Conservation (phyloP, 2,113 vertebrate genomes). For the Fregata magnificens region DNA sequence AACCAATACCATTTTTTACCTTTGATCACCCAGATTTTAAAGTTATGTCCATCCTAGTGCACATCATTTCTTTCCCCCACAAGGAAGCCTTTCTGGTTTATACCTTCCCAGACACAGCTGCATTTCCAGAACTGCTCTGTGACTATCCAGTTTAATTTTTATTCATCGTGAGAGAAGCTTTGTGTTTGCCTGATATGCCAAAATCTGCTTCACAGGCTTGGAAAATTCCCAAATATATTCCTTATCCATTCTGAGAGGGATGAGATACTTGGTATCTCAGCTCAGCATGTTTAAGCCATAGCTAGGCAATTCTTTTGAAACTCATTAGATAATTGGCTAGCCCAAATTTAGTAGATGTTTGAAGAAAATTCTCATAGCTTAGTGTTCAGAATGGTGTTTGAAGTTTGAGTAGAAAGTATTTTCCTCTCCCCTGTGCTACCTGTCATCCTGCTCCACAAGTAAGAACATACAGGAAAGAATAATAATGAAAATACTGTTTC, state of each 20-base stretch:
- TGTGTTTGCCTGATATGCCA: background rate
- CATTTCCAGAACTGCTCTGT: background rate
- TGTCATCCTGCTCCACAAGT: background rate
- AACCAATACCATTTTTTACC: background rate
- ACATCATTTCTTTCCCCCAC: background rate
- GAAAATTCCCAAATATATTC: background rate
- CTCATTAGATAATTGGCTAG: background rate
- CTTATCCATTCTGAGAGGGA: background rate
- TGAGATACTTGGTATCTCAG: background rate
- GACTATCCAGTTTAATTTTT: background rate
- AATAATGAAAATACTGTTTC: background rate
- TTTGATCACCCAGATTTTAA: background rate
- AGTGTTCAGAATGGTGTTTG: background rate
- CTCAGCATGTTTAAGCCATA: background rate
- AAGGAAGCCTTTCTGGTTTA: background rate
- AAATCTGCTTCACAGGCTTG: background rate
- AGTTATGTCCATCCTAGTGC: background rate
- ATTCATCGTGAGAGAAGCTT: background rate
- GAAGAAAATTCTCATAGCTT: background rate
- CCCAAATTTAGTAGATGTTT: background rate
- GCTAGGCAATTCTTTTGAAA: background rate
- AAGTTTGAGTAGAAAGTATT: background rate
- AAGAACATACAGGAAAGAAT: background rate
- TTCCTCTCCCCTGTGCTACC: background rate
- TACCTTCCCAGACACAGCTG: background rate